A percentile compares a stretch with the other conserved stretches of the same genome.
Evolutionary conservation across 64 coral and sea anemone species (phyloP).

Genomic region (Cladopsammia gracilis): DNA sequence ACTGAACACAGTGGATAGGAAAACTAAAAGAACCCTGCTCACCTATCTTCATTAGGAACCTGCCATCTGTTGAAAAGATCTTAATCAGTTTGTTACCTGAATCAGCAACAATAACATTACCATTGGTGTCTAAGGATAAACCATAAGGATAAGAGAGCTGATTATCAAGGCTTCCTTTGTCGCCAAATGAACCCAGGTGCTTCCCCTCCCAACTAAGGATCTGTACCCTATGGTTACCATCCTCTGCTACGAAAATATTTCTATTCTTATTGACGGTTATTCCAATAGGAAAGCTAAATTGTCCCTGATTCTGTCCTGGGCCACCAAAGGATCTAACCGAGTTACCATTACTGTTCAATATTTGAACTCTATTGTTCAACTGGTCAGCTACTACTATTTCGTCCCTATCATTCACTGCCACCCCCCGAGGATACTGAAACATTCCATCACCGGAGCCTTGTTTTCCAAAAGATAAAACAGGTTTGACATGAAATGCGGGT

Average conservation of each 20-base stretch:
- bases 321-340: constrained; percentile 22
- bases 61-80: constrained; percentile 46
- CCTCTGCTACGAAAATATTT: neutral
- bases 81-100: constrained; percentile 70
- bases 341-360: constrained; percentile 24
- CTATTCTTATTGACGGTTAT: neutral
- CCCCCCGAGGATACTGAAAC: neutral
- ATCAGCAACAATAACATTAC: constrained; percentile 88
- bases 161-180: neutral
- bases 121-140: constrained; percentile 76
- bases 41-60: constrained; percentile 61
- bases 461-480: neutral
- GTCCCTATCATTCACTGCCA: constrained; percentile 21
- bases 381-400: neutral
- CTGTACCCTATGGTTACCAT: neutral
- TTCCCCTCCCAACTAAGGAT: neutral
- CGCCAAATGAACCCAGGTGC: neutral
- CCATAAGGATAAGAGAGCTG: constrained; percentile 81
- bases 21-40: neutral
- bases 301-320: neutral
- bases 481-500: neutral
- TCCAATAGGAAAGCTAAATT: neutral
- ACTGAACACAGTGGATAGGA: constrained; percentile 22
- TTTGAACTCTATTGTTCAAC: neutral
- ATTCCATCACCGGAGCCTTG: neutral